Percentiles rank a stretch among this genome's conserved stretches.
phyloP scores from a whole-genome alignment of 2,888 invertebrate genomes.

The Cataglyphis altisquamis region DNA sequence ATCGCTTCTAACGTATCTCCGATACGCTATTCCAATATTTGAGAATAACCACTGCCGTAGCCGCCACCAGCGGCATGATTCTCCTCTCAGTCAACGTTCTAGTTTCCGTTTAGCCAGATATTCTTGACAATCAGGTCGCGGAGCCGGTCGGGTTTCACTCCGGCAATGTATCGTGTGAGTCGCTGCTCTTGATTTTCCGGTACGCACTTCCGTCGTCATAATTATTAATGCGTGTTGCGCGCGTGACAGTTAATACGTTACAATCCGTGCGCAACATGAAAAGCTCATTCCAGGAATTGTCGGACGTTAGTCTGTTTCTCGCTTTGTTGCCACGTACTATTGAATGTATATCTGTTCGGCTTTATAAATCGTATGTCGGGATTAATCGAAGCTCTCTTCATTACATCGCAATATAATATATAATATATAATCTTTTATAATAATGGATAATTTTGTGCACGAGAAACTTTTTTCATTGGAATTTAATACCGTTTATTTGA shows the following conservation, averaged over 20 bases:
- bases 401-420: neutral
- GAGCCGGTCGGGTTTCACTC: constrained; percentile 18
- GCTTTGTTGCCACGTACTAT: neutral
- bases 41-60: constrained; percentile 52
- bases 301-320: neutral
- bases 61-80: constrained; percentile 41
- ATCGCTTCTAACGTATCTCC: constrained; percentile 21
- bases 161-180: neutral
- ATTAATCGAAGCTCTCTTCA: constrained; percentile 19
- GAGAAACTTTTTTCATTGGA: constrained; percentile 4
- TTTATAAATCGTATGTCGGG: neutral
- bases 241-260: constrained; percentile 16
- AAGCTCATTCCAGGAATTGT: constrained; percentile 38
- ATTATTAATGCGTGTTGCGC: constrained; percentile 35
- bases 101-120: constrained; percentile 47
- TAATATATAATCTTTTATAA: constrained; percentile 5
- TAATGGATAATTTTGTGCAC: constrained; percentile 19
- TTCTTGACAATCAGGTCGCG: constrained; percentile 52
- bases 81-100: constrained; percentile 30
- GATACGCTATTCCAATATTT: constrained; percentile 63
- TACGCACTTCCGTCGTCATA: constrained; percentile 18
- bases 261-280: constrained; percentile 15
- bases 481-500: constrained; percentile 7
- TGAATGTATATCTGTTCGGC: constrained; percentile 31
- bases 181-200: constrained; percentile 19